Base-by-base conservation (phyloP, 2,888 invertebrate genomes). In the Onchidella celtica region DNA sequence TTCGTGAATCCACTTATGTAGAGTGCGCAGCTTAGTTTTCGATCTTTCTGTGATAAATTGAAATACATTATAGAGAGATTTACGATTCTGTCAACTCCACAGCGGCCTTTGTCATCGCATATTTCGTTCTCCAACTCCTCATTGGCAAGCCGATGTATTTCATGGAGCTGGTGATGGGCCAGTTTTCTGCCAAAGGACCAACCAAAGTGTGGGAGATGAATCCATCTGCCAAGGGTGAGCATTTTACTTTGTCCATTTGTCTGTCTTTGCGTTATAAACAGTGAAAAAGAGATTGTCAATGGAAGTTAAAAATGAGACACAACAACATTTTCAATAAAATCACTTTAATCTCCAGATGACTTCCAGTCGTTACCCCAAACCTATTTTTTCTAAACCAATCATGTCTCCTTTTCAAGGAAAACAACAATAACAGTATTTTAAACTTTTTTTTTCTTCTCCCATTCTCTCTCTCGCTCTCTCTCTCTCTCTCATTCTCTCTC, bases 91-190 rank as follows among this genome's bases (percentile, higher is more conserved):
- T 29, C 57, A 29, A 4, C 24, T 79, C 29, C 24, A 17, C 87
- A 91, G 91, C 90, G n/a, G 88, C 90, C 9, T 91, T 91, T 83
- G 84, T 91, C 59, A 89, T 91, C 57, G 90, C 91, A 47, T 91
- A 91, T 84, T 81, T 91, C 65, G 81, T 91, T 4, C 87, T 91
- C 11, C 90, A 90, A 83, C 84, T 91, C 55, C 73, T 91, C 78
- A 88, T 90, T 27, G 91, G 91, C 47, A 91, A 91, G 76, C 91
- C 91, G 0, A 89, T 91, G 89, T 91, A 91, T 83, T 89, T 91
- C 82, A 90, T 91, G 90, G 91, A 91, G 79, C 86, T 91, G 59
- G 87, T 88, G 1, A 86, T 91, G 87, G 90, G 90, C 21, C 91
- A 91, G 83, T 91, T 86, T 84, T 90, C 90, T 1, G 88, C 86